A percentile compares a stretch with the other conserved stretches of the same genome.
Conservation (phyloP, 2,113 vertebrate species). For the Pipa parva region DNA sequence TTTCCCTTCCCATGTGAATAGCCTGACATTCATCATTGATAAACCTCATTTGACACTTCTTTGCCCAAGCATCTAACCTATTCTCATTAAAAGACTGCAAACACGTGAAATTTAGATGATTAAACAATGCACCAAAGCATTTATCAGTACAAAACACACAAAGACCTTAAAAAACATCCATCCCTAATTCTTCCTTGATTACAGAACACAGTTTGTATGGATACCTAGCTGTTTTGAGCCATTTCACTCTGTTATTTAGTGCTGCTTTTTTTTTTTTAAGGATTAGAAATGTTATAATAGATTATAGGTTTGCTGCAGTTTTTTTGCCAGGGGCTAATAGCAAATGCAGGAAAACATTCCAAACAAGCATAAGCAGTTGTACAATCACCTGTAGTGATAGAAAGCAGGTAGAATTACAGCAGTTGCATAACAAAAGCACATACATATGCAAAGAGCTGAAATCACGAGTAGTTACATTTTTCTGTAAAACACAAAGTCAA, state of each 20-base stretch:
- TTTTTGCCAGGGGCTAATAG: constrained; percentile 10
- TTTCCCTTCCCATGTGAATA: too few relatives aligned
- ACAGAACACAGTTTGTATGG: too few relatives aligned
- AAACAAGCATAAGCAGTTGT: background rate
- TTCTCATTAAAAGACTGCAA: too few relatives aligned
- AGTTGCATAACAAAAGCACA: background rate
- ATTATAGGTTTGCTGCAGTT: constrained; percentile 11
- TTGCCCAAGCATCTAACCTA: too few relatives aligned
- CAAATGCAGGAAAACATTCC: background rate
- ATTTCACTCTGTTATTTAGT: background rate
- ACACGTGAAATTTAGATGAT: too few relatives aligned
- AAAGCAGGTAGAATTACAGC: background rate
- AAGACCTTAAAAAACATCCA: too few relatives aligned
- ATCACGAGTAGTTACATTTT: background rate
- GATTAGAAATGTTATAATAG: constrained; percentile 4
- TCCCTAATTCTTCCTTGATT: too few relatives aligned
- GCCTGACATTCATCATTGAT: too few relatives aligned
- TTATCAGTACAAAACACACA: background rate
- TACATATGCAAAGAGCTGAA: too few relatives aligned
- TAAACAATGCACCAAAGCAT: background rate
- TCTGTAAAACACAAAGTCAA: background rate
- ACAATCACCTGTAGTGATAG: constrained; percentile 1
- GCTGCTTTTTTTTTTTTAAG: background rate
- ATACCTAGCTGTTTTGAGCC: too few relatives aligned
- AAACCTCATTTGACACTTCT: too few relatives aligned